phyloP scores from a whole-genome alignment of 2,797 vertebrate genomes.

The Morus bassanus region DNA sequence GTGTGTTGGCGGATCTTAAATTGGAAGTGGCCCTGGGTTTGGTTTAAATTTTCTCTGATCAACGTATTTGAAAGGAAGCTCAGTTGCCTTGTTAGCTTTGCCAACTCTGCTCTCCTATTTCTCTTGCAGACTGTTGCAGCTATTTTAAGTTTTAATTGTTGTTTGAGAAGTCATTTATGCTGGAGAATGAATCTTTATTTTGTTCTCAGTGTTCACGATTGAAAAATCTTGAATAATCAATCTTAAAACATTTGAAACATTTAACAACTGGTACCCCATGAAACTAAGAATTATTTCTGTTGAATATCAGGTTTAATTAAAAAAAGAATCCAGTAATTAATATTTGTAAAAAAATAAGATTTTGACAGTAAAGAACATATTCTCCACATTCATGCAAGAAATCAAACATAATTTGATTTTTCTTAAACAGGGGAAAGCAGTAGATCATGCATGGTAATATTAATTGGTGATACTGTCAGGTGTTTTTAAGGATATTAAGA shows the following conservation, averaged over 20 bases:
- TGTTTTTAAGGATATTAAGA: not conserved
- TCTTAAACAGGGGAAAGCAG: slow-evolving; percentile 26
- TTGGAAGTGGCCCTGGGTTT: slow-evolving; percentile 38
- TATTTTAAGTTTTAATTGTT: slow-evolving; percentile 36
- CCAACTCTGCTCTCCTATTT: slow-evolving; percentile 56
- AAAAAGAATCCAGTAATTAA: not conserved
- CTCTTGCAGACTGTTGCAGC: slow-evolving; percentile 37
- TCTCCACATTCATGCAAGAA: slow-evolving; percentile 10
- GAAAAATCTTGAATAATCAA: not conserved
- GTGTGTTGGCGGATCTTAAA: slow-evolving; percentile 27
- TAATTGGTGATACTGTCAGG: slow-evolving; percentile 49
- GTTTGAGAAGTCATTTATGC: slow-evolving; percentile 50
- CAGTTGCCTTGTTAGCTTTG: slow-evolving; percentile 59
- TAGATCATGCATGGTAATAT: slow-evolving; percentile 48
- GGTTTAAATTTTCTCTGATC: slow-evolving; percentile 38
- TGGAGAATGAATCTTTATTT: slow-evolving; percentile 60
- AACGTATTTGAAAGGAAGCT: slow-evolving; percentile 40
- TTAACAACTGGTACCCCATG: not conserved
- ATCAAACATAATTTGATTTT: slow-evolving; percentile 40
- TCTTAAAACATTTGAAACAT: not conserved
- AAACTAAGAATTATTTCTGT: slow-evolving; percentile 4
- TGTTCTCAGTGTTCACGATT: not conserved
- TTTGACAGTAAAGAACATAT: not conserved
- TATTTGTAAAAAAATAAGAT: not conserved
- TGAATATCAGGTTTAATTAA: not conserved